Percentiles rank a stretch among this genome's conserved stretches.
Evolutionary conservation across 2,888 invertebrate species (phyloP).

Genomic region (Plagodis pulveraria): DNA sequence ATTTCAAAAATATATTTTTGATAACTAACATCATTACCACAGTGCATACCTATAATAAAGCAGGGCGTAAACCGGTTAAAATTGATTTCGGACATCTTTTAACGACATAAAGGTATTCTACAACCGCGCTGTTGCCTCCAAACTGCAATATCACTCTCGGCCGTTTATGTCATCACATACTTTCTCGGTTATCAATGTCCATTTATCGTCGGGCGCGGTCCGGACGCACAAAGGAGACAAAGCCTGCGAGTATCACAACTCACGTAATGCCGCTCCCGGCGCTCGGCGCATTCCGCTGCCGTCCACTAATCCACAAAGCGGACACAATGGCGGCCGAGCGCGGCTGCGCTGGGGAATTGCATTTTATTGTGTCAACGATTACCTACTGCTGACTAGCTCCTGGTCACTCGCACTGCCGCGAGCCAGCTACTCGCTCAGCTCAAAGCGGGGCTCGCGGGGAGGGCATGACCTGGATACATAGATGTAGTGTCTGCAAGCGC

Average conservation of each 20-base stretch:
- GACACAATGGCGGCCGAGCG: conserved; percentile 26
- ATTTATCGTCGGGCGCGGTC: not conserved
- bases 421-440: too few relatives aligned
- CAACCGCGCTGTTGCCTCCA: too few relatives aligned
- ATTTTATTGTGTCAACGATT: conserved; percentile 51
- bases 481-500: too few relatives aligned
- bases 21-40: too few relatives aligned
- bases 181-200: conserved; percentile 12
- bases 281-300: conserved; percentile 1
- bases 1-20: too few relatives aligned
- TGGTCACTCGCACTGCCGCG: not conserved
- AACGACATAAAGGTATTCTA: too few relatives aligned
- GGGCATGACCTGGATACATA: too few relatives aligned
- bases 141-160: not conserved
- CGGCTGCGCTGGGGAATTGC: conserved; percentile 49
- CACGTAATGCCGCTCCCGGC: conserved; percentile 2
- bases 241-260: conserved; percentile 8
- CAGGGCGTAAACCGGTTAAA: too few relatives aligned
- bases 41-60: too few relatives aligned
- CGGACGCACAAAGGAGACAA: conserved; percentile 1
- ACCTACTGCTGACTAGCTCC: conserved; percentile 7
- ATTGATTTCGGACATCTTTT: too few relatives aligned
- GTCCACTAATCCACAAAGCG: conserved; percentile 13
- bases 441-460: too few relatives aligned
- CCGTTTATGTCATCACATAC: conserved; percentile 7